Conservation (phyloP, 2,888 invertebrate genomes). For the Sesia apiformis region DNA sequence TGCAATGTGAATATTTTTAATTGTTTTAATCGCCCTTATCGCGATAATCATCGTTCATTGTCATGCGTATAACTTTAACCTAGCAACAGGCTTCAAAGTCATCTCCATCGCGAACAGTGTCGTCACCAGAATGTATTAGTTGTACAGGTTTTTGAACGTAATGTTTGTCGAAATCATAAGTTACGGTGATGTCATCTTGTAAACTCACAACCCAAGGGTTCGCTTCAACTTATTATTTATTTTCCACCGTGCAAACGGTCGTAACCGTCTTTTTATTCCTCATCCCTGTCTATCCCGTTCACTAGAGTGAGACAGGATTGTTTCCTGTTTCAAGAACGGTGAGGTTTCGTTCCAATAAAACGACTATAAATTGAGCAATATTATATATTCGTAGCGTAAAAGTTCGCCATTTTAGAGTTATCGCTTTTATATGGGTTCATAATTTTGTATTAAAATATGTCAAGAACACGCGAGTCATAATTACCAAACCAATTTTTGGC, state of each 20-base stretch:
- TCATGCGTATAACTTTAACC: slow-evolving; percentile 12
- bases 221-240: slow-evolving; percentile 56
- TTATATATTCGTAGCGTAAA: too few species aligned
- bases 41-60: background rate
- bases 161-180: slow-evolving; percentile 64
- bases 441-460: too few species aligned
- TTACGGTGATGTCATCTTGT: slow-evolving; percentile 63
- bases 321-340: slow-evolving; percentile 48
- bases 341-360: slow-evolving; percentile 31
- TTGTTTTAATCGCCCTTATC: background rate
- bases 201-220: slow-evolving; percentile 40
- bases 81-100: slow-evolving; percentile 33
- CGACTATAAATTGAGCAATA: background rate
- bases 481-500: too few species aligned
- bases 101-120: slow-evolving; percentile 22
- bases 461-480: too few species aligned
- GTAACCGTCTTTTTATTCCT: slow-evolving; percentile 56
- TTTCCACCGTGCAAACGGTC: slow-evolving; percentile 56
- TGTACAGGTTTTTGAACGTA: slow-evolving; percentile 26
- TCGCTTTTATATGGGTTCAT: too few species aligned
- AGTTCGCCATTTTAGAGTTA: too few species aligned
- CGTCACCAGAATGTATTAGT: slow-evolving; percentile 34
- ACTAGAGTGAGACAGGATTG: slow-evolving; percentile 33
- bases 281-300: slow-evolving; percentile 37
- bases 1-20: too few species aligned